phyloP scores from a whole-genome alignment of 2,113 vertebrate species.

The Vulpes ferrilata region DNA sequence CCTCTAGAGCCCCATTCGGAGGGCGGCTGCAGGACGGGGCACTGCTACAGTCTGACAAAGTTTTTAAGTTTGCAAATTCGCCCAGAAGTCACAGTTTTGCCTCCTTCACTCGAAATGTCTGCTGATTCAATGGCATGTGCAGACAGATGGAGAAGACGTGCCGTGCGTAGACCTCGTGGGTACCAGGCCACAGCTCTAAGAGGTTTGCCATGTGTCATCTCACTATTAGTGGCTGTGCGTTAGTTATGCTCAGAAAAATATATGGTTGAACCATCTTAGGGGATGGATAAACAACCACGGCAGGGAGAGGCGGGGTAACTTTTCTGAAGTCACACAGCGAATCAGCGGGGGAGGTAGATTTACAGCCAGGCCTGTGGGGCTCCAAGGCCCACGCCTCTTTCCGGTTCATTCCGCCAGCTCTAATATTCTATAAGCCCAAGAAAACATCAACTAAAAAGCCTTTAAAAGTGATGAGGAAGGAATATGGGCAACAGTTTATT shows the following conservation, averaged over 20 bases:
- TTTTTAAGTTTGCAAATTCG: not conserved
- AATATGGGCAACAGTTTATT: not conserved
- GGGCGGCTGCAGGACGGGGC: not conserved
- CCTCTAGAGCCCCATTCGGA: not conserved
- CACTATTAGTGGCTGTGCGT: too few species aligned
- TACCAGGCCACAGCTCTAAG: not conserved
- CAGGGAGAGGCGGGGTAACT: not conserved
- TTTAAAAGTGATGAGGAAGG: not conserved
- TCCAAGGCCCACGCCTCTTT: too few species aligned
- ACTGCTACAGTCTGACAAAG: not conserved
- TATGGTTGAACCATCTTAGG: not conserved
- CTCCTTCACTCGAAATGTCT: not conserved
- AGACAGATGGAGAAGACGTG: not conserved
- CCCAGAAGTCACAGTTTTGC: not conserved
- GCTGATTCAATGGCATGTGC: fast-evolving
- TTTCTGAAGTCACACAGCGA: not conserved
- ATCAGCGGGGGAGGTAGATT: not conserved
- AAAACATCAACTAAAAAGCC: not conserved
- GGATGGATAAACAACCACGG: not conserved
- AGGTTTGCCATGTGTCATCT: not conserved
- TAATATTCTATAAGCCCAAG: not conserved
- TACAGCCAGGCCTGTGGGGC: not conserved
- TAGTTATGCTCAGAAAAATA: not conserved
- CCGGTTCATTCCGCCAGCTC: not conserved
- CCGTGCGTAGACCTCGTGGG: fast-evolving